Evolutionary conservation across 2,888 invertebrate genomes (phyloP).

Genomic region (Brachyopa scutellaris): DNA sequence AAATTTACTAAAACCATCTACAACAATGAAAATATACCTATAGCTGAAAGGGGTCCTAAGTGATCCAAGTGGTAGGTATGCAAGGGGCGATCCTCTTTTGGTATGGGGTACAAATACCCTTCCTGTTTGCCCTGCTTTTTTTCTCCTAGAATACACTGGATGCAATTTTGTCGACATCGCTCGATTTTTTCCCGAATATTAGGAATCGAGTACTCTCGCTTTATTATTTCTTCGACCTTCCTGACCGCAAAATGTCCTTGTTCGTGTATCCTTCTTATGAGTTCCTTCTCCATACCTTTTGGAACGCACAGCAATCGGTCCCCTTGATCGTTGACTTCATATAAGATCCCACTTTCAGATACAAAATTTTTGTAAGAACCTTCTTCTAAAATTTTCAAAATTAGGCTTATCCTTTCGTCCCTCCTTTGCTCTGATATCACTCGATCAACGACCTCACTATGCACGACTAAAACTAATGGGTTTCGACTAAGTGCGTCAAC

Average conservation of each 20-base stretch:
- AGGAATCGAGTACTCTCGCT: neutral
- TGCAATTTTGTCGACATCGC: too few relatives aligned
- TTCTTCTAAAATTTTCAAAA: slow-evolving; percentile 4
- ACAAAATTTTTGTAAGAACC: neutral
- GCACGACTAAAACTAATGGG: neutral
- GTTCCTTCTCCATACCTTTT: neutral
- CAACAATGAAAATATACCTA: neutral
- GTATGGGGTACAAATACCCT: neutral
- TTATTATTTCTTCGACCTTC: slow-evolving; percentile 1
- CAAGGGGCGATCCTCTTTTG: neutral
- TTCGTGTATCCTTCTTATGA: neutral
- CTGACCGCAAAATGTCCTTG: too few relatives aligned
- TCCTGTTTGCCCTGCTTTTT: too few relatives aligned
- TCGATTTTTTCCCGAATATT: neutral
- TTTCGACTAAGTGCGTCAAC: neutral
- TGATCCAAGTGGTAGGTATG: neutral
- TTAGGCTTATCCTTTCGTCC: neutral
- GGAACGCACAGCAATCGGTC: neutral
- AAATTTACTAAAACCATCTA: too few relatives aligned
- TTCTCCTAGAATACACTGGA: too few relatives aligned
- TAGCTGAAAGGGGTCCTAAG: neutral
- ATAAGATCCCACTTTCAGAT: neutral
- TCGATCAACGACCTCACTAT: neutral
- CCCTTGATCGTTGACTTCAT: neutral
- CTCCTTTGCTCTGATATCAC: neutral